Conservation (phyloP, 2,113 vertebrate species). For the Oceanites oceanicus region DNA sequence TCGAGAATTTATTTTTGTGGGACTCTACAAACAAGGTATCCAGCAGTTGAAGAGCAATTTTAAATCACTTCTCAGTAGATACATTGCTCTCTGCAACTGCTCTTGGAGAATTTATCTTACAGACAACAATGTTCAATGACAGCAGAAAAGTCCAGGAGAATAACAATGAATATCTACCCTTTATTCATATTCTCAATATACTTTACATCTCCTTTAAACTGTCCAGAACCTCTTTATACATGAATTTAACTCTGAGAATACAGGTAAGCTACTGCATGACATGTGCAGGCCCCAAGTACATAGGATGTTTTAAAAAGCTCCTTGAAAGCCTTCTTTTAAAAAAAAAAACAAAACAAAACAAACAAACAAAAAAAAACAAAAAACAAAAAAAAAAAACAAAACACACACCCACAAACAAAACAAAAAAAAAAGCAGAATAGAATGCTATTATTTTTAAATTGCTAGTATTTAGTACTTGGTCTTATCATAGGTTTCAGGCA, state of each 20-base stretch:
- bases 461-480: not conserved
- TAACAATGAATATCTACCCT: slow-evolving; percentile 20
- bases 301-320: not conserved
- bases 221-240: not conserved
- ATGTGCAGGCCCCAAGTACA: not conserved
- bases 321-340: not conserved
- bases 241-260: not conserved
- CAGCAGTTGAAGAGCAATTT: slow-evolving; percentile 22
- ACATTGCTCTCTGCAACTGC: slow-evolving; percentile 16
- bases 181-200: slow-evolving; percentile 33
- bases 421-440: not conserved
- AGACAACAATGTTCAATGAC: not conserved
- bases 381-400: not conserved
- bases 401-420: not conserved
- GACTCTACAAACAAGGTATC: slow-evolving; percentile 31
- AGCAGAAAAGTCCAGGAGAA: slow-evolving; percentile 15
- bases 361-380: not conserved
- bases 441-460: not conserved
- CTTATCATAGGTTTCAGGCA: not conserved
- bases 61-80: slow-evolving; percentile 32
- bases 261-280: not conserved
- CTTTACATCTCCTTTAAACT: slow-evolving; percentile 36
- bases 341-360: not conserved
- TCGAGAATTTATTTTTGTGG: not conserved
- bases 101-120: slow-evolving; percentile 11